Base-by-base conservation (phyloP, 2,888 invertebrate genomes). In the Euplexia lucipara region DNA sequence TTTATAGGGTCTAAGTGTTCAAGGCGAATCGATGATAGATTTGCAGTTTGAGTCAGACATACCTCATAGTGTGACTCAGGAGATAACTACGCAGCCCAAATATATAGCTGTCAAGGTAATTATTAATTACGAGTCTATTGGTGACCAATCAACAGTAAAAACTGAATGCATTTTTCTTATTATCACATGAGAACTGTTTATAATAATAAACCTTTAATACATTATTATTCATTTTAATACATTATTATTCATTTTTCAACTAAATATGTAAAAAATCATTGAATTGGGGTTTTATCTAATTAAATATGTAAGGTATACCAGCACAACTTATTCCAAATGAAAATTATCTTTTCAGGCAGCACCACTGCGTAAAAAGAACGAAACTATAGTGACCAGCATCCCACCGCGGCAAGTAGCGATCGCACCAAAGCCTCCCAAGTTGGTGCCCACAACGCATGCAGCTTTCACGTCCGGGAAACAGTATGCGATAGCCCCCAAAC, bases 341-440 rank as follows among this genome's bases (percentile, higher is more conserved):
- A 44, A 22, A 49, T 20, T 12, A 35, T 22, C 18, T 66, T 86
- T 77, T 4, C 75, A 91, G 90, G 81, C 89, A 5, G 80, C 85
- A 16, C 62, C 83, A 2, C 62, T 64, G 6, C 77, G 79, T 30
- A 51, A 83, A 52, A 90, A 87, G 69, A 63, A 76, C 7, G 87
- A 90, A 39, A 67, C 69, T 0, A 45, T 61, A 26, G 58, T 86
- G 3, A 58, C 79, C 0, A 79, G 77, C 1, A 70, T 84, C 1
- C 76, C 80, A 0, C 93, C 91, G 74, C 94, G 85, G 77, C 96
- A 89, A 69, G 90, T 96, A 2, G 93, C 95, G 1, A 96, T 96
- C 69, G 96, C 96, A 0, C 96, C 96, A 0, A 96, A 86, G 37
- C 87, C 86, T 1, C 72, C 79, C 0, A 79, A 81, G 49, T 51